These are phyloP conservation scores for Dicerorhinus sumatrensis DNA, from an alignment of 2,113 vertebrate species.

Conservation along the genomic window DNA sequence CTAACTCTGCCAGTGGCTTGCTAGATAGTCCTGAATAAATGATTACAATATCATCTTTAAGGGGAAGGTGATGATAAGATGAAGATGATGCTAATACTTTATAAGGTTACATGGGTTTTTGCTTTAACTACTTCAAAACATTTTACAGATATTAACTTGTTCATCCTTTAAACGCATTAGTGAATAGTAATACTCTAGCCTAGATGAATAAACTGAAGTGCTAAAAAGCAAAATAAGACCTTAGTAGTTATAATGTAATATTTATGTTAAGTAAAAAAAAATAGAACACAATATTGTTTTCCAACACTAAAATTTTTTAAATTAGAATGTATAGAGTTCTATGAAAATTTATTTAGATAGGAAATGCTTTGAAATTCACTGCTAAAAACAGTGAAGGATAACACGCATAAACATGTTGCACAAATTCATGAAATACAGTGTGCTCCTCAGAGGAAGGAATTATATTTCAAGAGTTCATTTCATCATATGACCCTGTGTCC, in stretches of 20 bases:
- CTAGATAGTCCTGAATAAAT: conserved; percentile 65
- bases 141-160: neutral
- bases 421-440: conserved; percentile 66
- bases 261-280: neutral
- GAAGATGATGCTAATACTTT: conserved; percentile 62
- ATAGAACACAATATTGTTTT: neutral
- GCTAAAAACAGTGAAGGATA: neutral
- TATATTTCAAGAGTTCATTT: conserved; percentile 71
- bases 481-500: conserved; percentile 67
- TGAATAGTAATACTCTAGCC: neutral
- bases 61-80: conserved; percentile 62
- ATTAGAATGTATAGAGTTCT: neutral
- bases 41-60: conserved; percentile 59
- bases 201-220: neutral
- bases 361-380: conserved; percentile 28
- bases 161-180: conserved; percentile 39
- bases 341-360: conserved; percentile 29
- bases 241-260: neutral
- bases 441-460: conserved; percentile 69
- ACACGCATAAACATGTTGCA: conserved; percentile 22
- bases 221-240: neutral
- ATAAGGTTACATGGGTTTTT: conserved; percentile 63
- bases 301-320: conserved; percentile 8
- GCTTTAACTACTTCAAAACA: conserved; percentile 48
- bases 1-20: conserved; percentile 50